These are phyloP conservation scores for Tachysurus fulvidraco DNA, from an alignment of 2,113 vertebrate genomes.

Conservation along the genomic window DNA sequence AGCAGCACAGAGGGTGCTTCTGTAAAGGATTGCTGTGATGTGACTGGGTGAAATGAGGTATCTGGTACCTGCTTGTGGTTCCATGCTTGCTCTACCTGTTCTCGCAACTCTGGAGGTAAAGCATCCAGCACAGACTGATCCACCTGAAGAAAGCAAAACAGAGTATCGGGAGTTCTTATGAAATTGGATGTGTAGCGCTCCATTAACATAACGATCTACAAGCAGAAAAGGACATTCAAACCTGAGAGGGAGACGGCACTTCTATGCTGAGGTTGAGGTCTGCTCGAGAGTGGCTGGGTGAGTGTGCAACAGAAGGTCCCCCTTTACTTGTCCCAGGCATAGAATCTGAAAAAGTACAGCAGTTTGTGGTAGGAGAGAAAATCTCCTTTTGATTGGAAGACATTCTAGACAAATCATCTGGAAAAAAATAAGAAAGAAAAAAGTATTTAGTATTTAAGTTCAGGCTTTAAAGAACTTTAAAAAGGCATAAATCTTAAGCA, in stretches of 20 bases:
- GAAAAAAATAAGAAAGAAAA: neutral
- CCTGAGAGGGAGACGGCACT: constrained; percentile 93
- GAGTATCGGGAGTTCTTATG: neutral
- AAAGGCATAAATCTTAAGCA: neutral
- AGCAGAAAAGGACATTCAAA: constrained; percentile 54
- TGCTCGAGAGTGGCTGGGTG: constrained; percentile 74
- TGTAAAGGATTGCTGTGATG: constrained; percentile 55
- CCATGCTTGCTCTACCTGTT: constrained; percentile 86
- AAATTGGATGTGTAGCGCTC: neutral
- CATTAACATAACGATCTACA: neutral
- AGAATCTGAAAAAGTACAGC: constrained; percentile 65
- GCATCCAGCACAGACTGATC: constrained; percentile 92
- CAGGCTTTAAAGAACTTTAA: neutral
- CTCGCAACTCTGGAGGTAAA: constrained; percentile 85
- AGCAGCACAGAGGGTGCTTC: constrained; percentile 70
- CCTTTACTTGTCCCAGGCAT: constrained; percentile 74
- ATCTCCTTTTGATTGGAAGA: constrained; percentile 71
- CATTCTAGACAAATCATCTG: constrained; percentile 35
- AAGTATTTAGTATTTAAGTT: neutral
- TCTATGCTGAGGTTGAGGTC: constrained; percentile 89
- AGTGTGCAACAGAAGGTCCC: constrained; percentile 67
- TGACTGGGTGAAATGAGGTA: constrained; percentile 53
- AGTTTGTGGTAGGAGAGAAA: constrained; percentile 63
- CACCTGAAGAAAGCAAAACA: constrained; percentile 71
- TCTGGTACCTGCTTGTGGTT: constrained; percentile 67